phyloP scores from a whole-genome alignment of 1,140 invertebrate genomes.

The Neomicropteryx cornuta region DNA sequence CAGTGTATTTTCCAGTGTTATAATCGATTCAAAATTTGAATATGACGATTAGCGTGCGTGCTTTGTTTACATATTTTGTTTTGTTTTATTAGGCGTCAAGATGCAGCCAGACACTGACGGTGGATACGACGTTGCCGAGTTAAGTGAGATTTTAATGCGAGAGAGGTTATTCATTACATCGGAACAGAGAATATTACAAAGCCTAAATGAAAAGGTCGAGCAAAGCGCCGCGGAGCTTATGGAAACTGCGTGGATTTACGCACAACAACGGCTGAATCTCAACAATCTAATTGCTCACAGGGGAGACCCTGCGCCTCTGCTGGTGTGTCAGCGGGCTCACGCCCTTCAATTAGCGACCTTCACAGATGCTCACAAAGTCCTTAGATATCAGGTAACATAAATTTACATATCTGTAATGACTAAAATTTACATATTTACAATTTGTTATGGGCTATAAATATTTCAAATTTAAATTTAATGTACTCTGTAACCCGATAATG shows the following conservation, averaged over 20 bases:
- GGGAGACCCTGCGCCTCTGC: constrained; percentile 59
- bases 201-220: constrained; percentile 35
- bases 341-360: constrained; percentile 70
- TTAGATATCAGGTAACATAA: constrained; percentile 59
- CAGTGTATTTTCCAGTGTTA: no score
- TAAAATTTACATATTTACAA: neutral
- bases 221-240: constrained; percentile 30
- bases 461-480: constrained; percentile 1
- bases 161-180: constrained; percentile 39
- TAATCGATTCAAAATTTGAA: no score
- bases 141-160: constrained; percentile 31
- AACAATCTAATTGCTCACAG: constrained; percentile 66
- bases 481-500: neutral
- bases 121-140: constrained; percentile 34
- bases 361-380: constrained; percentile 76
- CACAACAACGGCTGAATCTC: constrained; percentile 77
- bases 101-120: constrained; percentile 37
- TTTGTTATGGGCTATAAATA: neutral
- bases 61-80: no score
- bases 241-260: constrained; percentile 79
- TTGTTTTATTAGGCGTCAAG: constrained; percentile 15
- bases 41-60: no score
- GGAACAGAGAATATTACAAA: constrained; percentile 33
- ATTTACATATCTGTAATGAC: constrained; percentile 7
- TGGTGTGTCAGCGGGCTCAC: constrained; percentile 67